Percentiles rank a stretch among this genome's conserved stretches.
phyloP scores from a whole-genome alignment of 2,797 vertebrate genomes.

The Eidolon dupreanum region DNA sequence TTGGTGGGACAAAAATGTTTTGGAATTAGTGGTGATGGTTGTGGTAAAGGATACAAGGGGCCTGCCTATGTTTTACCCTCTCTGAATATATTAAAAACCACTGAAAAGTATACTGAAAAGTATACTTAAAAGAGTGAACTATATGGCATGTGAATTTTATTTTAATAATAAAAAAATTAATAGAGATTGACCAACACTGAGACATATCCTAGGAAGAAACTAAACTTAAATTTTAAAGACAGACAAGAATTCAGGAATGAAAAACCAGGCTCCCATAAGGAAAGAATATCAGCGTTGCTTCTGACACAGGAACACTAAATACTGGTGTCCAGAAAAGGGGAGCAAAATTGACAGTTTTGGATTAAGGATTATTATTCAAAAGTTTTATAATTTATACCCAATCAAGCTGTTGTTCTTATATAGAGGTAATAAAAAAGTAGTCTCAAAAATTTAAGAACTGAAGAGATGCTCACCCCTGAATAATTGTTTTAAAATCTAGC shows the following conservation, averaged over 20 bases:
- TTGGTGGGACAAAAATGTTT: neutral
- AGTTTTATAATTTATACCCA: neutral
- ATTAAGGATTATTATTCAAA: neutral
- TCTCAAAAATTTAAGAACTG: neutral
- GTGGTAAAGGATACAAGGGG: neutral
- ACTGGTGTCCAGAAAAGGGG: neutral
- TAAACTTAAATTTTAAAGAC: neutral
- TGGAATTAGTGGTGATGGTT: neutral
- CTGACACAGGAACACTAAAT: neutral
- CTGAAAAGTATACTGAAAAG: neutral
- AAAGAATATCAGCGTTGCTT: neutral
- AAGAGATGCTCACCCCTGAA: neutral
- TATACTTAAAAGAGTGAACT: neutral
- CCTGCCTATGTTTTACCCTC: neutral
- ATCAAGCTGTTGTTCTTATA: neutral
- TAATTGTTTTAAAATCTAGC: neutral
- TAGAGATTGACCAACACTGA: neutral
- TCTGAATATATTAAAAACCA: neutral
- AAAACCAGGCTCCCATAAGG: neutral
- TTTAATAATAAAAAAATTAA: neutral
- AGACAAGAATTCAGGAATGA: neutral
- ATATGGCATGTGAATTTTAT: neutral
- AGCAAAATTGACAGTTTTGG: constrained; percentile 16
- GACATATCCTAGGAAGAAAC: neutral
- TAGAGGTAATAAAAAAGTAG: neutral